Evolutionary conservation across 2,797 vertebrate species (phyloP).

Genomic region (Pogoniulus pusillus): DNA sequence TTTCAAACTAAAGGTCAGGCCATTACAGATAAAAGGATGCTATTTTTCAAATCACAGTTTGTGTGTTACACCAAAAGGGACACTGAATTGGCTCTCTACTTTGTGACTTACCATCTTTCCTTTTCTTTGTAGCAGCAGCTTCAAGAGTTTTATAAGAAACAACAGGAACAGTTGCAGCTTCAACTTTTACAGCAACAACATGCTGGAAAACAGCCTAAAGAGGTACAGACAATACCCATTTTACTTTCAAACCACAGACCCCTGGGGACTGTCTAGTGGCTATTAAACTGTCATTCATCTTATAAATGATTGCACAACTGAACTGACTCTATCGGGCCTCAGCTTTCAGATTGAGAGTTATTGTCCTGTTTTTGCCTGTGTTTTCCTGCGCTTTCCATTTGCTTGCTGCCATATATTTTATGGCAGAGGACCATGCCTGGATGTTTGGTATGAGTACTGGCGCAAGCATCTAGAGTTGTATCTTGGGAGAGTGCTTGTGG

Average conservation of each 20-base stretch:
- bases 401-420: slow-evolving; percentile 61
- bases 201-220: slow-evolving; percentile 98
- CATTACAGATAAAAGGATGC: slow-evolving; percentile 83
- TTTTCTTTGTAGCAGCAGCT: slow-evolving; percentile 95
- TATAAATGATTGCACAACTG: slow-evolving; percentile 77
- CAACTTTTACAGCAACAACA: slow-evolving; percentile 98
- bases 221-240: slow-evolving; percentile 88
- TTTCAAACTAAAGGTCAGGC: slow-evolving; percentile 83
- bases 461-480: slow-evolving; percentile 24
- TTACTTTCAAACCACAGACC: slow-evolving; percentile 77
- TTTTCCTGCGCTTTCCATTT: slow-evolving; percentile 69
- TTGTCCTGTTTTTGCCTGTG: slow-evolving; percentile 71
- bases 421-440: not conserved
- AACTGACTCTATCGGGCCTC: slow-evolving; percentile 72
- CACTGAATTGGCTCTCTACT: slow-evolving; percentile 59
- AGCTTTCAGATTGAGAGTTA: slow-evolving; percentile 75
- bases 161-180: slow-evolving; percentile 99
- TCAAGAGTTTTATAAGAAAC: slow-evolving; percentile 99
- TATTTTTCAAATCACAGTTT: slow-evolving; percentile 81
- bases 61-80: slow-evolving; percentile 71
- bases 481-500: slow-evolving; percentile 43
- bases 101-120: slow-evolving; percentile 72
- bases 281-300: slow-evolving; percentile 80
- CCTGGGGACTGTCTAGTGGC: slow-evolving; percentile 72
- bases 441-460: not conserved